These are phyloP conservation scores for Hartigia nigra DNA, from an alignment of 2,888 invertebrate genomes.

Conservation along the genomic window DNA sequence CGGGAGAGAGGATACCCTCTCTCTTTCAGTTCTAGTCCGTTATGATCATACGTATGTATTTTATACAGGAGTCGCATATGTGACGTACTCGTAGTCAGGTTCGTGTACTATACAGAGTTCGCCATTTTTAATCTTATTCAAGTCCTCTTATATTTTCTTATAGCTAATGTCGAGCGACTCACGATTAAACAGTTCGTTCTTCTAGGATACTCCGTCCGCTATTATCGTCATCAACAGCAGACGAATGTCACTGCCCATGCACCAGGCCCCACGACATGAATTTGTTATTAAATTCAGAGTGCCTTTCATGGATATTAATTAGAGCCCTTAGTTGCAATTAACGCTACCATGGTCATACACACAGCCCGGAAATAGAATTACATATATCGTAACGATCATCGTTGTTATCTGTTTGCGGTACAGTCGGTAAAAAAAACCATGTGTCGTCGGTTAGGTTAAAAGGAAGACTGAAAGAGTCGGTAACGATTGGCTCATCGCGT, in stretches of 20 bases:
- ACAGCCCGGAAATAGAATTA: background rate
- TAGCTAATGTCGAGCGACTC: background rate
- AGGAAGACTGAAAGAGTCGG: background rate
- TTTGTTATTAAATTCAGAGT: background rate
- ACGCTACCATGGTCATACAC: background rate
- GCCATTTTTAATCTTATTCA: background rate
- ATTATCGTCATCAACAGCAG: background rate
- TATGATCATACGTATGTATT: background rate
- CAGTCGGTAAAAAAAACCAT: background rate
- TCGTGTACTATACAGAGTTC: background rate
- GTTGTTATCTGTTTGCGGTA: background rate
- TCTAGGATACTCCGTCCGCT: background rate
- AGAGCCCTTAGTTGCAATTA: background rate
- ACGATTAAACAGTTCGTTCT: background rate
- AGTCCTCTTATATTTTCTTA: background rate
- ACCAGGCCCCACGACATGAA: background rate
- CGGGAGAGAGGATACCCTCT: slow-evolving; percentile 25
- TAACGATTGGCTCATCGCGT: background rate
- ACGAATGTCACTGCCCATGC: background rate
- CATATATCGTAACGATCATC: background rate
- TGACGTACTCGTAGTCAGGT: background rate
- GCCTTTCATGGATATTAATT: background rate
- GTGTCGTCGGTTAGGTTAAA: background rate
- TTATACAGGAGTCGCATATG: background rate
- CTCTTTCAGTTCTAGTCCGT: background rate